phyloP scores from a whole-genome alignment of 2,797 vertebrate genomes.

The Pempheris klunzingeri region DNA sequence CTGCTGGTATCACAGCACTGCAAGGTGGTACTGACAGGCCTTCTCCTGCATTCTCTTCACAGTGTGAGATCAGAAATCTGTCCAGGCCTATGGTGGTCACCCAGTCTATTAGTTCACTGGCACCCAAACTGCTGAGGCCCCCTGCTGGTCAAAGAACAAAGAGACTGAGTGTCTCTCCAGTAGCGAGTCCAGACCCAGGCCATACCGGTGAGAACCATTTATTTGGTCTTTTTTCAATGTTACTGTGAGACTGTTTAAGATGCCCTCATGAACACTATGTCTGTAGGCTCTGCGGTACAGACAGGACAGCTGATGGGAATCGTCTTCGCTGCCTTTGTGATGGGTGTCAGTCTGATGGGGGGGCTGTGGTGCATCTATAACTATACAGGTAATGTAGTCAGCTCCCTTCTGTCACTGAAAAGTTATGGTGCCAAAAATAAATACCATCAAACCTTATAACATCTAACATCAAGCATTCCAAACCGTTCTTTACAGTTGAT shows the following conservation, averaged over 20 bases:
- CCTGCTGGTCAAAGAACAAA: conserved; percentile 69
- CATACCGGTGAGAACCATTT: conserved; percentile 64
- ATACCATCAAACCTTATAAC: no score
- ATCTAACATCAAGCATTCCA: no score
- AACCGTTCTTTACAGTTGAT: not conserved
- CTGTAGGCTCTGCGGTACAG: conserved; percentile 63
- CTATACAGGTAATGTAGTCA: conserved; percentile 82
- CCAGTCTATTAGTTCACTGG: conserved; percentile 63
- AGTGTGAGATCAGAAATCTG: conserved; percentile 89
- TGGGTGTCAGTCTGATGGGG: conserved; percentile 87
- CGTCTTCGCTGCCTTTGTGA: conserved; percentile 85
- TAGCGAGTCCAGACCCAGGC: conserved; percentile 45
- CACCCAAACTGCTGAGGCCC: conserved; percentile 51
- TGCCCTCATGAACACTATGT: not conserved
- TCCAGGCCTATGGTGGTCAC: conserved; percentile 90
- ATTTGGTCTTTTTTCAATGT: not conserved
- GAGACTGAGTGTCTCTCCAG: conserved; percentile 56
- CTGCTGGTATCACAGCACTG: not conserved
- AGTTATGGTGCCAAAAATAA: not conserved
- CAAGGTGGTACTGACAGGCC: not conserved
- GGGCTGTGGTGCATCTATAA: conserved; percentile 88
- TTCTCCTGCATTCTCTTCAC: conserved; percentile 25
- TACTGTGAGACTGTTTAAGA: not conserved
- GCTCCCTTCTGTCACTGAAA: not conserved
- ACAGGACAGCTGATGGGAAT: conserved; percentile 81